A percentile compares a stretch with the other conserved stretches of the same genome.
Evolutionary conservation across 2,797 vertebrate genomes (phyloP).

Genomic region (Aselliscus stoliczkanus): DNA sequence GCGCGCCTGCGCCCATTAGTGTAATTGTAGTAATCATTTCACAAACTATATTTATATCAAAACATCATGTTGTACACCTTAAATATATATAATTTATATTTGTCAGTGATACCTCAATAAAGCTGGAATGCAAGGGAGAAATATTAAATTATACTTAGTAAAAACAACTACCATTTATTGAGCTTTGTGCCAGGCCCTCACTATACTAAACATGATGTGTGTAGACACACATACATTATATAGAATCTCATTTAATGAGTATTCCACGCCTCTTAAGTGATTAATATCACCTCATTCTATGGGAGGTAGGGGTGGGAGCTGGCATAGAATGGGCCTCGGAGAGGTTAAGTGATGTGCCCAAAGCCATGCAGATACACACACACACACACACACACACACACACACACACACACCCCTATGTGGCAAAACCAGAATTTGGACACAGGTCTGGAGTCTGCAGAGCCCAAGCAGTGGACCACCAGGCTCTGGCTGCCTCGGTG

Average conservation of each 20-base stretch:
- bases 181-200: neutral
- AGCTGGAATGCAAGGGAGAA: neutral
- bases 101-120: neutral
- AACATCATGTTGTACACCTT: neutral
- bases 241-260: neutral
- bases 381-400: too few relatives aligned
- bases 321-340: neutral
- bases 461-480: neutral
- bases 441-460: neutral
- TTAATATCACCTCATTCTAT: neutral
- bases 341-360: neutral
- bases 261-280: neutral
- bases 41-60: neutral
- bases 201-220: neutral
- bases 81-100: neutral
- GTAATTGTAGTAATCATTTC: neutral
- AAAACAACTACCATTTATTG: neutral
- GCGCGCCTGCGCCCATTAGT: neutral
- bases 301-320: neutral
- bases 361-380: neutral
- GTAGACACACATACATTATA: neutral
- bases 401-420: neutral
- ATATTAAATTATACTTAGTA: neutral
- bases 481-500: fast-evolving
- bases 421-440: neutral